Evolutionary conservation across 1,140 invertebrate species (phyloP).

Genomic region (Gonioctena quinquepunctata): DNA sequence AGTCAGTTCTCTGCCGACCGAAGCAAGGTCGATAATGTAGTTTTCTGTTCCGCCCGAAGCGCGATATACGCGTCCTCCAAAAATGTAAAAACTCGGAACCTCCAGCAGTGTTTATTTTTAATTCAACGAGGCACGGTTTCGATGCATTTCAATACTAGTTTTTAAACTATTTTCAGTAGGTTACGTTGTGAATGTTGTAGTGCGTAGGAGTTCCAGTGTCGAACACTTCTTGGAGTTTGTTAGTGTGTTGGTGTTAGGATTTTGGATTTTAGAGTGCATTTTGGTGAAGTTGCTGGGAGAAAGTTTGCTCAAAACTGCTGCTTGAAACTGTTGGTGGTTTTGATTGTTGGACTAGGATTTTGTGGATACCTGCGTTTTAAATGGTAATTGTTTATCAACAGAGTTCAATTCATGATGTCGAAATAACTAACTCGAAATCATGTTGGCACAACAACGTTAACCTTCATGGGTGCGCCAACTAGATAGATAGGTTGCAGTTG

Average conservation of each 20-base stretch:
- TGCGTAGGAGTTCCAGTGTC: not conserved
- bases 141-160: not conserved
- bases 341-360: not conserved
- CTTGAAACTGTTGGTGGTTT: not conserved
- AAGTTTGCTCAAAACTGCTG: not conserved
- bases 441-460: too few species aligned
- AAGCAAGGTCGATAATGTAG: not conserved
- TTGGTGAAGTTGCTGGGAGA: not conserved
- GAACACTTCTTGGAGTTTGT: not conserved
- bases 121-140: not conserved
- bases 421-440: too few species aligned
- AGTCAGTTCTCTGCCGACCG: conserved; percentile 5
- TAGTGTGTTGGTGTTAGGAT: not conserved
- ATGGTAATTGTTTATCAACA: not conserved
- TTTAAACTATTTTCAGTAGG: not conserved
- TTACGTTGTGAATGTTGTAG: not conserved
- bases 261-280: not conserved
- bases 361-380: conserved; percentile 4
- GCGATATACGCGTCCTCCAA: not conserved
- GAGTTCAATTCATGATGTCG: too few species aligned
- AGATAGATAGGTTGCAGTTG: too few species aligned
- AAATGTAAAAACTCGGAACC: not conserved
- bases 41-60: not conserved
- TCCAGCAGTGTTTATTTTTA: not conserved
- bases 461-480: too few species aligned